Base-by-base conservation (phyloP, 2,888 invertebrate genomes). In the Temnothorax unifasciatus region DNA sequence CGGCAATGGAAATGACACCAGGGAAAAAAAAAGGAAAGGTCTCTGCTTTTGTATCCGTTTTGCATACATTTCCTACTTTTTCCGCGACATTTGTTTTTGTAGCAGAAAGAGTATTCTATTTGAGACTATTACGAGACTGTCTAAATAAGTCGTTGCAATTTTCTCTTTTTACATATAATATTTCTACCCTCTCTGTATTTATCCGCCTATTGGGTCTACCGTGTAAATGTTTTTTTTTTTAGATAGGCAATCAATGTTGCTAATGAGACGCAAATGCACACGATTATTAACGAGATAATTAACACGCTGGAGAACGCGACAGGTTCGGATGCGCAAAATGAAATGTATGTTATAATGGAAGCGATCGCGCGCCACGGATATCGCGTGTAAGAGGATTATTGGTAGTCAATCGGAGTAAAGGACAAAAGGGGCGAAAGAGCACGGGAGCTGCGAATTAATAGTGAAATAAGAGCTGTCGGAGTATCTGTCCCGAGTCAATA, bases 281-380 rank as follows among this genome's bases (percentile, higher is more conserved):
- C 15, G 38, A 71, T 73, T 73, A 71, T 54, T 71, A 73, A 54
- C 25, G 41, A 73, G 21, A 73, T 57, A 73, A 73, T 54, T 73
- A 21, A 54, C 18, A 11, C 15, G 54, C 15, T 38, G 15, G 38
- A 38, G 3, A 71, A 38, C 18, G 18, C 41, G 21, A 1, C 15
- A 25, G 9, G 21, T 15, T 38, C 1, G 21, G 21, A 54, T 11
- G 9, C 41, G 3, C 3, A 54, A 41, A 71, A 54, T 15, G 21
- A 29, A 38, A 71, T 5, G 8, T 73, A 18, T 18, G 38, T 21
- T 13, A 21, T 41, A 38, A 38, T 15, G 4, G 15, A 38, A 71
- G 38, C 11, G 21, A 41, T 41, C n/a, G 15, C 21, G 6, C 41
- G 21, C 6, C 21, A 6, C 6, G 18, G 11, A n/a, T 34, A 63